Evolutionary conservation across 2,113 vertebrate species (phyloP).

Genomic region (Fukomys damarensis): DNA sequence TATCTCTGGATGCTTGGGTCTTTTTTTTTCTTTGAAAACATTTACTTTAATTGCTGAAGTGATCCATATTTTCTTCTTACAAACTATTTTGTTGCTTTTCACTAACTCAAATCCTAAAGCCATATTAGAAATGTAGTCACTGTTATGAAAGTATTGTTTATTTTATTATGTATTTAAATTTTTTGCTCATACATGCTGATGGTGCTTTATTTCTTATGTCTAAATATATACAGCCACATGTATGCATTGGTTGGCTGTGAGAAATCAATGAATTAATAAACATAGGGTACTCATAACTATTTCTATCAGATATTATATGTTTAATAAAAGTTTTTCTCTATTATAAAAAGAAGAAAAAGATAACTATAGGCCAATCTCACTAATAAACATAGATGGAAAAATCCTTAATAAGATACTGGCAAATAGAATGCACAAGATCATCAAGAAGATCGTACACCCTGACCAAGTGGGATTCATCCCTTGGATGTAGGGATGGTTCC

Average conservation of each 20-base stretch:
- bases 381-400: no score
- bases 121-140: background rate
- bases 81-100: conserved; percentile 47
- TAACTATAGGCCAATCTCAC: no score
- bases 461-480: no score
- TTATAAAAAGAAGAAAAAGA: no score
- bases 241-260: conserved; percentile 62
- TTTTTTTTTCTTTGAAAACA: conserved; percentile 30
- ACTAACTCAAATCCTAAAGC: background rate
- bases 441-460: no score
- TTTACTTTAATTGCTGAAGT: conserved; percentile 30
- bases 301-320: conserved; percentile 10
- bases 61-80: background rate
- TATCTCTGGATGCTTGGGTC: background rate
- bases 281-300: conserved; percentile 22
- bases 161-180: background rate
- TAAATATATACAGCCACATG: background rate
- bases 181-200: conserved; percentile 36
- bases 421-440: no score
- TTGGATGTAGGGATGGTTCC: no score
- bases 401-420: no score
- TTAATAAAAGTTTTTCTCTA: conserved; percentile 47
- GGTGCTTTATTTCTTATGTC: conserved; percentile 26
- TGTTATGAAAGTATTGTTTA: conserved; percentile 22
- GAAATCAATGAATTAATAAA: conserved; percentile 29